phyloP scores from a whole-genome alignment of 2,888 invertebrate species.

The Phyto melanocephala region DNA sequence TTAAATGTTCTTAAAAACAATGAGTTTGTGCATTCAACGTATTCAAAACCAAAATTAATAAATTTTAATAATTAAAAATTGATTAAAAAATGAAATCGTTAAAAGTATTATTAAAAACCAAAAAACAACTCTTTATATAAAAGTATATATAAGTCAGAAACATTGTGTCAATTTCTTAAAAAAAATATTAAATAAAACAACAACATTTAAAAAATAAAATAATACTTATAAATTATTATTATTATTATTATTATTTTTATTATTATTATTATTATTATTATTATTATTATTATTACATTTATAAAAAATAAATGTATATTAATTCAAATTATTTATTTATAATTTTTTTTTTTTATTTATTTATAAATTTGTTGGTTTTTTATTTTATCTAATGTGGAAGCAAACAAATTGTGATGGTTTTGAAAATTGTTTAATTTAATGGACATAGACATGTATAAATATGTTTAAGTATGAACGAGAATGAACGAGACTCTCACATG shows the following conservation, averaged over 20 bases:
- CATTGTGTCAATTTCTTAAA: constrained; percentile 62
- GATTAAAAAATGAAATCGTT: constrained; percentile 28
- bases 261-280: no score
- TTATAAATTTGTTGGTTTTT: not conserved
- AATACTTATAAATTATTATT: no score
- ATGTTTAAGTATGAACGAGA: no score
- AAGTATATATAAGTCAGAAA: constrained; percentile 29
- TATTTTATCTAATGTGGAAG: not conserved
- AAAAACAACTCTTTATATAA: constrained; percentile 40
- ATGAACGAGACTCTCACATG: no score
- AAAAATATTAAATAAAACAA: constrained; percentile 21
- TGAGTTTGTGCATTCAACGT: constrained; percentile 60
- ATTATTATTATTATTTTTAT: no score
- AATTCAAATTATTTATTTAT: not conserved
- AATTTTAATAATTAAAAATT: constrained; percentile 16
- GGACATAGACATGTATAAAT: no score
- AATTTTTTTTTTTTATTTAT: not conserved
- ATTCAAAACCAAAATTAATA: constrained; percentile 18
- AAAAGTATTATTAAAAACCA: constrained; percentile 44
- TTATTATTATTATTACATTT: no score
- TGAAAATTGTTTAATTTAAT: not conserved
- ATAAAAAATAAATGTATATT: not conserved
- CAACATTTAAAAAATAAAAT: not conserved
- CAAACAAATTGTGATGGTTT: not conserved
- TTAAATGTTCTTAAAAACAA: constrained; percentile 61